Conservation (phyloP, 2,797 vertebrate species). For the Siniperca scherzeri region DNA sequence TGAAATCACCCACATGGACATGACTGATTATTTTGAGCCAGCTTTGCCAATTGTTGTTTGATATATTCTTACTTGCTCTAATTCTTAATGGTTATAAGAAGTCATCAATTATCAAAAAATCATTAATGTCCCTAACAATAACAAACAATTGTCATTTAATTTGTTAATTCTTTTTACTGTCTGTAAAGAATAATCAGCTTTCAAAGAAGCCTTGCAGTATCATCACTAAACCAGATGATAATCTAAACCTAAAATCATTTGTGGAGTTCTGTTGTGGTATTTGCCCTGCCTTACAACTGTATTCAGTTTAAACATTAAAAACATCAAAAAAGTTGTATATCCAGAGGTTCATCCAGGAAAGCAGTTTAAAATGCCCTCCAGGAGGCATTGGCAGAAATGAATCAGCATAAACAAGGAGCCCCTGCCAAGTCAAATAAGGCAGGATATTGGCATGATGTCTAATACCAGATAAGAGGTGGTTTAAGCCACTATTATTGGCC, state of each 20-base stretch:
- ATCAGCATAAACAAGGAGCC: neutral
- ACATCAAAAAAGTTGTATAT: neutral
- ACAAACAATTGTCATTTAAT: neutral
- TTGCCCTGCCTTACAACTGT: neutral
- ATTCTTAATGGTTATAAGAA: neutral
- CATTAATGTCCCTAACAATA: neutral
- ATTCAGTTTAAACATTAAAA: neutral
- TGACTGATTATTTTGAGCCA: neutral
- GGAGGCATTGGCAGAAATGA: neutral
- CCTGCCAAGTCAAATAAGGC: slow-evolving; percentile 20
- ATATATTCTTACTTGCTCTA: neutral
- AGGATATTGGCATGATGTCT: neutral
- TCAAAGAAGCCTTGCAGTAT: neutral
- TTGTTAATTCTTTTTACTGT: neutral
- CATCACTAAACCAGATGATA: neutral
- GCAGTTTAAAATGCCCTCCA: too few relatives aligned
- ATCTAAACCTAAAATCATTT: neutral
- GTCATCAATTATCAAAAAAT: neutral
- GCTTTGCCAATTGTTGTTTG: neutral
- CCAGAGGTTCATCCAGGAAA: neutral
- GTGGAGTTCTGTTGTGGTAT: neutral
- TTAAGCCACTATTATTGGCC: neutral
- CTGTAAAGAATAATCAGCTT: neutral
- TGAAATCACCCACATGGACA: neutral
- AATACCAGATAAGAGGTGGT: neutral